Conservation (phyloP, 2,113 vertebrate species). For the human (Homo sapiens) region GRCh38 chr13:71472501-71473000, state of each 20-base stretch:
- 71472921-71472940: background rate
- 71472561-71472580: slow-evolving; percentile 28
- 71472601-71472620: background rate
- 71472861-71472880: background rate
- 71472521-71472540: slow-evolving; percentile 22
- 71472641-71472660: background rate
- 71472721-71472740: background rate
- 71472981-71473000: background rate
- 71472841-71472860: background rate
- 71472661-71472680: background rate
- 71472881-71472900: slow-evolving; percentile 4
- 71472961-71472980: background rate
- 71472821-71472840: background rate
- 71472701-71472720: background rate
- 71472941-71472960: background rate
- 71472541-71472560: background rate
- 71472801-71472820: background rate
- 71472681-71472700: background rate
- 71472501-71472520: slow-evolving; percentile 43
- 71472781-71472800: background rate
- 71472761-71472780: background rate
- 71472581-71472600: slow-evolving; percentile 44
- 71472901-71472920: background rate
- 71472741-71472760: background rate
- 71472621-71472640: background rate